Percentiles rank a stretch among this genome's conserved stretches.
These are phyloP conservation scores for Acronicta alni DNA, from an alignment of 2,888 invertebrate species.

Conservation along the genomic window DNA sequence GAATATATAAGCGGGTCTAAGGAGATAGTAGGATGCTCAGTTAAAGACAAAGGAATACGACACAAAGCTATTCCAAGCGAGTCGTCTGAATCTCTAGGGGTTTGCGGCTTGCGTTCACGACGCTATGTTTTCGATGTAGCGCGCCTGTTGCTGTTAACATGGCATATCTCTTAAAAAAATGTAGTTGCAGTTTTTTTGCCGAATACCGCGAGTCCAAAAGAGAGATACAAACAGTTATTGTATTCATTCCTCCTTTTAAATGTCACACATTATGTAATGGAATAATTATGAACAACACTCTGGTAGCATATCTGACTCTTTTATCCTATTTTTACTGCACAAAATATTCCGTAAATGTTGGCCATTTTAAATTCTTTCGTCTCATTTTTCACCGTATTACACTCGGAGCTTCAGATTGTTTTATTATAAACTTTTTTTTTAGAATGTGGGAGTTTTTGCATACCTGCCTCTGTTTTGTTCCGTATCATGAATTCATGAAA, in stretches of 20 bases:
- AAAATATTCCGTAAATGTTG: conserved; percentile 74
- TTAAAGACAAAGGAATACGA: conserved; percentile 72
- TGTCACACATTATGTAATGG: conserved; percentile 34
- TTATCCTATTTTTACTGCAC: conserved; percentile 53
- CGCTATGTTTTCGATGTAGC: conserved; percentile 59
- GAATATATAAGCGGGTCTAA: conserved; percentile 64
- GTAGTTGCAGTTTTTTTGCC: conserved; percentile 34
- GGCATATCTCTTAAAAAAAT: conserved; percentile 51
- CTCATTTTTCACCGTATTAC: conserved; percentile 79
- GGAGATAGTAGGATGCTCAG: conserved; percentile 64
- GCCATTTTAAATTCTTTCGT: conserved; percentile 77
- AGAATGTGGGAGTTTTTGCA: conserved; percentile 76
- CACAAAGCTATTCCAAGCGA: conserved; percentile 72
- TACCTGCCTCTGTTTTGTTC: conserved; percentile 75
- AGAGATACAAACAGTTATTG: conserved; percentile 18
- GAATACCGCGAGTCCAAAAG: conserved; percentile 15
- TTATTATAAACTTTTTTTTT: conserved; percentile 78
- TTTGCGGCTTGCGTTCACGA: conserved; percentile 63
- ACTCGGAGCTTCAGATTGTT: conserved; percentile 77
- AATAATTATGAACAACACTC: conserved; percentile 54
- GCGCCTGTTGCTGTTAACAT: conserved; percentile 66
- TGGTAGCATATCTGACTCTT: conserved; percentile 47
- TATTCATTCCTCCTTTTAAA: conserved; percentile 18
- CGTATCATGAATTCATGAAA: conserved; percentile 78
- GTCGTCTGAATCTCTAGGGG: conserved; percentile 67